Evolutionary conservation across 2,113 vertebrate genomes (phyloP), one percentile per base, ranked within the genome.

Genomic region (Gopherus evgoodei): DNA sequence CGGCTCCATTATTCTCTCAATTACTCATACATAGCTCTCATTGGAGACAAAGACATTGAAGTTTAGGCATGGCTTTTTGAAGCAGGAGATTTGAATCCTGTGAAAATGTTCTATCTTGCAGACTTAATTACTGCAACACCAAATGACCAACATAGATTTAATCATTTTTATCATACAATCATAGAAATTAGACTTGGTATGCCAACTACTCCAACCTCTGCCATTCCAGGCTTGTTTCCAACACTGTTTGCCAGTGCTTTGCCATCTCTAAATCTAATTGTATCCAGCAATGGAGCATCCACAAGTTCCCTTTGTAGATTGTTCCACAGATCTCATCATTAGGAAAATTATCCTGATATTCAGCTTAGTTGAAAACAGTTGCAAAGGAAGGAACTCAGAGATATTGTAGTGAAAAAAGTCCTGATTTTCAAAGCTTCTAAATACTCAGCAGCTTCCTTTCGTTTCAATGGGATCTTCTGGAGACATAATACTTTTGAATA

Each of bases 331-430:
- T 87, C 91, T 90, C 88, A 7, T 57, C 95, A 79, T 94, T 84
- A 95, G 82, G 81, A 90, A 88, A 92, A 79, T 84, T 50, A 57
- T 84, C 76, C 76, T 85, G 3, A 57, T 78, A 35, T 93, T 89
- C 50, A 82, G 50, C 54, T 88, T 93, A 84, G 88, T 94, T 89
- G 69, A 94, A 95, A 97, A 82, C 57, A 57, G 89, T 9, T 29
- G 24, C 92, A 93, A 95, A 95, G 86, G 54, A 84, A 52, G 50
- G 83, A 94, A 93, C 47, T 86, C 65, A 35, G 9, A 93, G 91
- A 89, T 94, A 38, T n/a, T 84, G 85, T 9, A 84, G n/a, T 89
- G 38, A 86, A 81, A 95, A 24, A 96, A 84, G 57, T 21, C 5
- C 35, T 44, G 38, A 89, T 82, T 84, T 88, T 80, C n/a, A 44